These are phyloP conservation scores for Agrypnia vestita DNA, from an alignment of 1,140 invertebrate species.

Conservation along the genomic window DNA sequence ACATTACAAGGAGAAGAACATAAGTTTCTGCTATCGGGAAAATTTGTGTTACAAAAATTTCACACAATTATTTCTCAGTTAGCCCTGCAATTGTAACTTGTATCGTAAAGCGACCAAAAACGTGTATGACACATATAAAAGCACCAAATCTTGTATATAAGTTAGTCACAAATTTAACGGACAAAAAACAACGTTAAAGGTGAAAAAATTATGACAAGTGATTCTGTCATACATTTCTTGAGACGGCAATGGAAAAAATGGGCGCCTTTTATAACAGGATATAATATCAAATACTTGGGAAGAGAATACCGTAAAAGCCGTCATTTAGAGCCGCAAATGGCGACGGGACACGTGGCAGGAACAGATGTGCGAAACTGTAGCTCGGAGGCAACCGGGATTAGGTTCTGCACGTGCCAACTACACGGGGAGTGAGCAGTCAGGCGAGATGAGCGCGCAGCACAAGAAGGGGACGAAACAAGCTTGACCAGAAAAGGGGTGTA, in stretches of 20 bases:
- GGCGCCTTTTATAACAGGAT: conserved; percentile 36
- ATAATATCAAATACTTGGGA: conserved; percentile 41
- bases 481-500: not conserved
- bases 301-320: conserved; percentile 27
- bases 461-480: not conserved
- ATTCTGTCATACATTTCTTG: conserved; percentile 16
- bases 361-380: conserved; percentile 33
- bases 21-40: too few relatives aligned
- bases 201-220: conserved; percentile 4
- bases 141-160: too few relatives aligned
- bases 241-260: not conserved
- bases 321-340: conserved; percentile 27
- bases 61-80: too few relatives aligned
- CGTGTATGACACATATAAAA: too few relatives aligned
- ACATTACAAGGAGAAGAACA: too few relatives aligned
- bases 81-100: too few relatives aligned
- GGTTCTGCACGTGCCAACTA: conserved; percentile 20
- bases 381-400: conserved; percentile 25
- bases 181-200: not conserved
- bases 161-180: not conserved
- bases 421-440: not conserved
- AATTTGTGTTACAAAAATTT: too few relatives aligned
- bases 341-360: conserved; percentile 27
- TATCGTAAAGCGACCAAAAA: too few relatives aligned
- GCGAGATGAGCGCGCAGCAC: not conserved